phyloP scores from a whole-genome alignment of 2,113 vertebrate species.

The Columba livia region DNA sequence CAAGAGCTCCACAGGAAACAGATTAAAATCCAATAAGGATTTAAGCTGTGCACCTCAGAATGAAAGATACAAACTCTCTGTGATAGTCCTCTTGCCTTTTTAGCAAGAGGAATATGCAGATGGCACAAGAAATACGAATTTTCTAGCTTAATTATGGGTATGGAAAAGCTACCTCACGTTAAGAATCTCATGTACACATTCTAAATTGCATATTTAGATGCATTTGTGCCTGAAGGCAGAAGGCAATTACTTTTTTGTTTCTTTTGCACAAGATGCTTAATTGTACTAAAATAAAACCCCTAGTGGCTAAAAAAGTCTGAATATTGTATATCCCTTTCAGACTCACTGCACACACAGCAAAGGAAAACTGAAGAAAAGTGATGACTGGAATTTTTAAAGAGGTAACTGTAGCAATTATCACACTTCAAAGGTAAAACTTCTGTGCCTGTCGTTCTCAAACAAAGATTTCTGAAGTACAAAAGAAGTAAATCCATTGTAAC shows the following conservation, averaged over 20 bases:
- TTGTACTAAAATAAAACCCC: neutral
- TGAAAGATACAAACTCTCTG: slow-evolving; percentile 21
- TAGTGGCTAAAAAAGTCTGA: slow-evolving; percentile 20
- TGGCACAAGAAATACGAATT: slow-evolving; percentile 64
- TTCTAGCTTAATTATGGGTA: slow-evolving; percentile 44
- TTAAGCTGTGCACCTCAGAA: slow-evolving; percentile 42
- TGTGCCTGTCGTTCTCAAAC: neutral
- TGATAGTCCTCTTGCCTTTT: slow-evolving; percentile 25
- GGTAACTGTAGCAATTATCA: slow-evolving; percentile 20
- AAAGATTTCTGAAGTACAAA: neutral
- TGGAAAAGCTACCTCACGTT: slow-evolving; percentile 51
- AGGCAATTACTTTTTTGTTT: slow-evolving; percentile 48
- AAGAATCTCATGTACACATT: slow-evolving; percentile 69
- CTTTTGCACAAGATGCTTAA: slow-evolving; percentile 40
- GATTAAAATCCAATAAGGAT: slow-evolving; percentile 46
- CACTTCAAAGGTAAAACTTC: slow-evolving; percentile 40
- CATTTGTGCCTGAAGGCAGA: slow-evolving; percentile 49
- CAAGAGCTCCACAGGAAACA: slow-evolving; percentile 52
- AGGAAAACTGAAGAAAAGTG: slow-evolving; percentile 5
- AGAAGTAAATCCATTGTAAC: neutral
- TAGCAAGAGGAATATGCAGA: slow-evolving; percentile 15
- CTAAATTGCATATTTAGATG: slow-evolving; percentile 61
- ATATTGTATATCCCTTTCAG: slow-evolving; percentile 6
- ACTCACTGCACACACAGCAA: slow-evolving; percentile 33
- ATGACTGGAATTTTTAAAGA: slow-evolving; percentile 23